Conservation (phyloP, 2,888 invertebrate species). For the Sinohyriopsis cumingii region DNA sequence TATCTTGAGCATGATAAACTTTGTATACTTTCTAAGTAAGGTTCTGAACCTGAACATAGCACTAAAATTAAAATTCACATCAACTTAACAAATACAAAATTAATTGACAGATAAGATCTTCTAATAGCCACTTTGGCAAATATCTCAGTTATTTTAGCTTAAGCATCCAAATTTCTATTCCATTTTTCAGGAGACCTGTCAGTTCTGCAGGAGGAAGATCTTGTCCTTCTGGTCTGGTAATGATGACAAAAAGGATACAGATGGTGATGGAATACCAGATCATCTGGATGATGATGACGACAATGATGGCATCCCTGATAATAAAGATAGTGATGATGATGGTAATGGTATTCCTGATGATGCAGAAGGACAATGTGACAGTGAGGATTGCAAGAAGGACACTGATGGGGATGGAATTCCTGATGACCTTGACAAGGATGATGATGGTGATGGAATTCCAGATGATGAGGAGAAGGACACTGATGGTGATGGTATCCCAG, state of each 20-base stretch:
- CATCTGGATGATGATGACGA: slow-evolving; percentile 45
- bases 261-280: slow-evolving; percentile 55
- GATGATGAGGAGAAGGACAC: slow-evolving; percentile 55
- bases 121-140: no score
- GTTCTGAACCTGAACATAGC: no score
- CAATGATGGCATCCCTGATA: slow-evolving; percentile 58
- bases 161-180: no score
- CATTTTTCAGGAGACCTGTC: slow-evolving; percentile 48
- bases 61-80: no score
- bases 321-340: slow-evolving; percentile 53
- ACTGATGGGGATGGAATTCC: slow-evolving; percentile 66
- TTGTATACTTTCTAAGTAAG: no score
- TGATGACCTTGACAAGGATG: slow-evolving; percentile 53
- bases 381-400: slow-evolving; percentile 57
- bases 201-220: slow-evolving; percentile 54
- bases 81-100: no score
- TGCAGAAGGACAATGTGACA: slow-evolving; percentile 62
- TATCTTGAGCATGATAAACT: no score
- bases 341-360: slow-evolving; percentile 49
- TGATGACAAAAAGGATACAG: slow-evolving; percentile 27
- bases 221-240: slow-evolving; percentile 32
- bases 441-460: slow-evolving; percentile 61
- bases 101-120: no score
- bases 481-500: slow-evolving; percentile 64
- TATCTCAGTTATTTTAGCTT: no score